These are phyloP conservation scores for Cinclus cinclus DNA, from an alignment of 2,113 vertebrate genomes.

Conservation along the genomic window DNA sequence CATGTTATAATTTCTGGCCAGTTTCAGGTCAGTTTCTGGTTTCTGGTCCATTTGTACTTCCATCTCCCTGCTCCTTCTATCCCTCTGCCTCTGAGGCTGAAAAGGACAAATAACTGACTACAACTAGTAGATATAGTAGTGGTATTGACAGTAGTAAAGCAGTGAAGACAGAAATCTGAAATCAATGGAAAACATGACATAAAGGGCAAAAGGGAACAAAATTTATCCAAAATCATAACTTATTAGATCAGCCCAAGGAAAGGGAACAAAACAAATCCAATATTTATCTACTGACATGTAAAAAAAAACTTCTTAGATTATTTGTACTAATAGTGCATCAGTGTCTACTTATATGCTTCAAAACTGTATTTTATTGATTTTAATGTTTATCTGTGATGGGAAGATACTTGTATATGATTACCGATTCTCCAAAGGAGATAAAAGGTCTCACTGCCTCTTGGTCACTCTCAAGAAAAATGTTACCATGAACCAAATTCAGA, in stretches of 20 bases:
- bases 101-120: not conserved
- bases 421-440: not conserved
- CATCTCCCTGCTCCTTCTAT: not conserved
- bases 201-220: not conserved
- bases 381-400: not conserved
- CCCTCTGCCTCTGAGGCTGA: not conserved
- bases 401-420: not conserved
- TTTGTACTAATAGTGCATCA: not conserved
- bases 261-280: not conserved
- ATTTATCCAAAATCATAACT: not conserved
- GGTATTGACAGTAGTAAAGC: not conserved
- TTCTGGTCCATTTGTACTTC: not conserved
- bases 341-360: not conserved
- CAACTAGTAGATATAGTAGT: not conserved
- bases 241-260: not conserved
- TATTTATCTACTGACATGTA: not conserved
- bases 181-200: not conserved
- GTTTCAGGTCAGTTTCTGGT: not conserved
- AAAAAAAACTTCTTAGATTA: not conserved
- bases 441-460: not conserved
- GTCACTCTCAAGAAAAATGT: not conserved
- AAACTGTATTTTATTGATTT: not conserved
- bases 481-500: not conserved
- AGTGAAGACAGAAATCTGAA: not conserved
- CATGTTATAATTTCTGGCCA: not conserved